A percentile compares a stretch with the other conserved stretches of the same genome.
Evolutionary conservation across 2,797 vertebrate genomes (phyloP).

Genomic region (Sarcophilus harrisii): DNA sequence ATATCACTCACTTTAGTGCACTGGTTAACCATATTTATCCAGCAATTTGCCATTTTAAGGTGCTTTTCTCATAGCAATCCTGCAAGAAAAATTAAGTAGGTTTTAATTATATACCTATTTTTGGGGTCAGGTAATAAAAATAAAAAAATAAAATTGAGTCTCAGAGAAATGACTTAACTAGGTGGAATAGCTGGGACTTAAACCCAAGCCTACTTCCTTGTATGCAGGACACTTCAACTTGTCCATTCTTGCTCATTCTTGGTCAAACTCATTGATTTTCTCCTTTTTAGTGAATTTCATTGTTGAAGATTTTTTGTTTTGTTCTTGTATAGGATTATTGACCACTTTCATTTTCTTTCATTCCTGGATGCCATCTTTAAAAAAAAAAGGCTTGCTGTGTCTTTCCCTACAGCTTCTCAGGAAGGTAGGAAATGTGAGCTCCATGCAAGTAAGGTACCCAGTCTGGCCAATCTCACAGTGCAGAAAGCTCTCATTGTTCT

Average conservation of each 20-base stretch:
- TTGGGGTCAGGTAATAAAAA: no score
- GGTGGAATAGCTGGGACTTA: background rate
- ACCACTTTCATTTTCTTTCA: slow-evolving; percentile 48
- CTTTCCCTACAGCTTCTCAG: slow-evolving; percentile 40
- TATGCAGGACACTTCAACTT: background rate
- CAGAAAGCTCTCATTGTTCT: slow-evolving; percentile 38
- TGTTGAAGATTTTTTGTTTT: slow-evolving; percentile 49
- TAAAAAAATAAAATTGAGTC: background rate
- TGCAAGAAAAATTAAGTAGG: background rate
- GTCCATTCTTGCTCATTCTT: slow-evolving; percentile 41
- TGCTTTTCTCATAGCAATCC: background rate
- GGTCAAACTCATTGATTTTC: slow-evolving; percentile 22
- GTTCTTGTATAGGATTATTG: slow-evolving; percentile 42
- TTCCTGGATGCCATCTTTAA: slow-evolving; percentile 43
- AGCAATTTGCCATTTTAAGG: background rate
- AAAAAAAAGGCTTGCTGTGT: slow-evolving; percentile 34
- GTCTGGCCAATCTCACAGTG: slow-evolving; percentile 17
- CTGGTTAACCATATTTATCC: background rate
- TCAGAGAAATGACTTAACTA: background rate
- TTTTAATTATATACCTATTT: background rate
- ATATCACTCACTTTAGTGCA: background rate
- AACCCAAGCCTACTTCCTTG: background rate
- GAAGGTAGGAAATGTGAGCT: slow-evolving; percentile 45
- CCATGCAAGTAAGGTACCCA: slow-evolving; percentile 31
- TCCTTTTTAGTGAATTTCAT: slow-evolving; percentile 48